Conservation (phyloP, 2,888 invertebrate species). For the Drosophila conformis region DNA sequence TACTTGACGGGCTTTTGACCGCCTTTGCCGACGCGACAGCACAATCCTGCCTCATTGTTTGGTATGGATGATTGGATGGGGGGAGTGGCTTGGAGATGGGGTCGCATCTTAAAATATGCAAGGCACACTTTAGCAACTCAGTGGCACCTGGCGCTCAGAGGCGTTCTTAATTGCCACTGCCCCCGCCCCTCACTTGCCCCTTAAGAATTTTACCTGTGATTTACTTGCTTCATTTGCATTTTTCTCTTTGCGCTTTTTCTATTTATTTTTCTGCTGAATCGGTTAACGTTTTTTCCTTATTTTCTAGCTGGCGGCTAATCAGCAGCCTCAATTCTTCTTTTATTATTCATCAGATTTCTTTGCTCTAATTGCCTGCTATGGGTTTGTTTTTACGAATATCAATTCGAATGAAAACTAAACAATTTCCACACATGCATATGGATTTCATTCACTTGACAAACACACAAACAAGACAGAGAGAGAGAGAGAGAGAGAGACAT, state of each 20-base stretch:
- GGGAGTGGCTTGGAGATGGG: neutral
- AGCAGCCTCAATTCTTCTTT: conserved; percentile 17
- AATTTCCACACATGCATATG: conserved; percentile 32
- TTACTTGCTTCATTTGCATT: conserved; percentile 28
- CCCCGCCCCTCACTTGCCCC: neutral
- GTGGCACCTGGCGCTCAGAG: conserved; percentile 55
- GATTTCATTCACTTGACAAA: conserved; percentile 37
- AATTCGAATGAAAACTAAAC: conserved; percentile 48
- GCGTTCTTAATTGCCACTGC: conserved; percentile 53
- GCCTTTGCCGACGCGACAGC: conserved; percentile 55
- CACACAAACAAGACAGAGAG: conserved; percentile 1
- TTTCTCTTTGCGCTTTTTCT: neutral
- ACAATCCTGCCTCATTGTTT: conserved; percentile 35
- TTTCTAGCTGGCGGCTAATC: conserved; percentile 30
- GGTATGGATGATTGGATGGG: neutral
- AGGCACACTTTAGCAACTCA: conserved; percentile 60
- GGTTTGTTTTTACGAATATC: conserved; percentile 5
- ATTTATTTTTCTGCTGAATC: neutral
- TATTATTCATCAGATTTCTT: conserved; percentile 5
- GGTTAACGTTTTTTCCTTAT: neutral
- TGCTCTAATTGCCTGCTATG: conserved; percentile 33
- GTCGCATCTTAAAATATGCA: conserved; percentile 66
- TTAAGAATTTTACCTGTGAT: neutral
- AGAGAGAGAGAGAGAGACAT: neutral
- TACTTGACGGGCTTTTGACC: conserved; percentile 76